Conservation (phyloP, 2,888 invertebrate species). For the Parthenolecanium corni region DNA sequence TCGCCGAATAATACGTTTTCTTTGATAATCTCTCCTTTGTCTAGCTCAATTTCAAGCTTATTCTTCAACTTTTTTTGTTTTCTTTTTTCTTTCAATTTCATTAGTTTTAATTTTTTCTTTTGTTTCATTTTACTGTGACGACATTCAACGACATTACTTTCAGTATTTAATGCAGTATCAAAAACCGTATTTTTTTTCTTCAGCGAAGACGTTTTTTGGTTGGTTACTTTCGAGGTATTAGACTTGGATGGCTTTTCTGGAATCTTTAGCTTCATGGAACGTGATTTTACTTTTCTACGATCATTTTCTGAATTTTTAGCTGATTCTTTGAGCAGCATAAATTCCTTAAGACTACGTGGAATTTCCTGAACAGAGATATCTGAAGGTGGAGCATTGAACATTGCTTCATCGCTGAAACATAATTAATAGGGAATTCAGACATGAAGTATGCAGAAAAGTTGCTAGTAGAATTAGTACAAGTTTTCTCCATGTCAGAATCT, state of each 20-base stretch:
- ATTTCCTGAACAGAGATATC: conserved; percentile 60
- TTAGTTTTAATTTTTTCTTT: conserved; percentile 34
- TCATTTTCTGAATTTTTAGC: conserved; percentile 40
- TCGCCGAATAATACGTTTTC: conserved; percentile 66
- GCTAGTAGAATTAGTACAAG: too few species aligned
- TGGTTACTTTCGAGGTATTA: conserved; percentile 1
- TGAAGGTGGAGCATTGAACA: conserved; percentile 54
- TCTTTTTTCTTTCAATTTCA: conserved; percentile 40
- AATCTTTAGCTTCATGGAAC: background rate
- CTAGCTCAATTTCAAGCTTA: conserved; percentile 43
- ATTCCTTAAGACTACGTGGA: conserved; percentile 54
- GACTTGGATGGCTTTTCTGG: background rate
- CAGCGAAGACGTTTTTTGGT: conserved; percentile 15
- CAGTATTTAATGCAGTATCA: conserved; percentile 1
- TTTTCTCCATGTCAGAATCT: too few species aligned
- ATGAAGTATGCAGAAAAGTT: too few species aligned
- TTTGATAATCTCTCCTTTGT: conserved; percentile 43
- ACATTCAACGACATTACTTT: conserved; percentile 5
- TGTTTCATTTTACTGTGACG: conserved; percentile 23
- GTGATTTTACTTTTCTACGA: conserved; percentile 37
- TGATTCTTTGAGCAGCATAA: conserved; percentile 49
- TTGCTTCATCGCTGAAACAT: too few species aligned
- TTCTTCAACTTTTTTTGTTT: conserved; percentile 42
- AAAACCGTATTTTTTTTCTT: background rate
- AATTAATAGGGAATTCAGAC: too few species aligned